A percentile compares a stretch with the other conserved stretches of the same genome.
phyloP scores from a whole-genome alignment of 2,888 invertebrate species.

The Steinernema scapterisci region DNA sequence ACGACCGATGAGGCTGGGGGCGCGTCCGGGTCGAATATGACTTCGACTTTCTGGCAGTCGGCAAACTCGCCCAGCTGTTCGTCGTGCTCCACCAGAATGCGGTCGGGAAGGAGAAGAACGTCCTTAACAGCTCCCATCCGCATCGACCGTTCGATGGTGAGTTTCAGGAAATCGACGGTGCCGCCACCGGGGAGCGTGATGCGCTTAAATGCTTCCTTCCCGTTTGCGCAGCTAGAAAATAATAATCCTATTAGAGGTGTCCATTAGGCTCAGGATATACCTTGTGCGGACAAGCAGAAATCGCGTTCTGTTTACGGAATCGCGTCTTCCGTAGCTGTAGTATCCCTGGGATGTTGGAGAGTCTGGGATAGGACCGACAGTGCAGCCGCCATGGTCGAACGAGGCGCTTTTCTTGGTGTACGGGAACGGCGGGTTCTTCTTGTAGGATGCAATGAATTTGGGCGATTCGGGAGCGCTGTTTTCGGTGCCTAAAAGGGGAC shows the following conservation, averaged over 20 bases:
- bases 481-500: conserved; percentile 42
- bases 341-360: conserved; percentile 43
- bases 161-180: conserved; percentile 50
- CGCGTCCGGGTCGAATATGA: conserved; percentile 42
- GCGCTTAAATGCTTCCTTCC: conserved; percentile 56
- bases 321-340: conserved; percentile 54
- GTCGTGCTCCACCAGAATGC: conserved; percentile 46
- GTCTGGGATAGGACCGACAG: conserved; percentile 34
- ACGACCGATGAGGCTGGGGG: background rate
- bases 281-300: conserved; percentile 53
- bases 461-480: conserved; percentile 35
- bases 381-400: conserved; percentile 38
- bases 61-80: conserved; percentile 49
- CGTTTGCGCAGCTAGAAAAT: conserved; percentile 44
- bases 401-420: conserved; percentile 45
- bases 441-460: conserved; percentile 45
- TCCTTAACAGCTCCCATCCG: conserved; percentile 44
- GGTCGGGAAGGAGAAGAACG: conserved; percentile 52
- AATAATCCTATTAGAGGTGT: background rate
- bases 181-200: conserved; percentile 56
- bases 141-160: conserved; percentile 51
- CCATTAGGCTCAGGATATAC: conserved; percentile 21
- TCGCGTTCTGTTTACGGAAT: conserved; percentile 49
- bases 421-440: conserved; percentile 47
- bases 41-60: conserved; percentile 54